These are phyloP conservation scores for Agriopis leucophaearia DNA, from an alignment of 2,888 invertebrate genomes.

Conservation along the genomic window DNA sequence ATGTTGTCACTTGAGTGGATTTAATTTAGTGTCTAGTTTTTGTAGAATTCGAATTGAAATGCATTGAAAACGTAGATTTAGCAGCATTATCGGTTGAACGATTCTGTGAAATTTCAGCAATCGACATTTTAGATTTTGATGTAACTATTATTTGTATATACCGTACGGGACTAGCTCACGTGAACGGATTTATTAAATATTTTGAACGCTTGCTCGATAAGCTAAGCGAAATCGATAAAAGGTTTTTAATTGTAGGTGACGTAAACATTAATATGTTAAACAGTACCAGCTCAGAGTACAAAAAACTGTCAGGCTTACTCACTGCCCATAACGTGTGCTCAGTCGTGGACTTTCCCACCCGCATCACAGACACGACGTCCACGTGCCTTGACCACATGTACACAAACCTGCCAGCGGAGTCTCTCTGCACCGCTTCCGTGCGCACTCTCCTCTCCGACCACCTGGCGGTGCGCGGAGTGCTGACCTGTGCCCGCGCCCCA, in stretches of 20 bases:
- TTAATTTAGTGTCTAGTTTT: background rate
- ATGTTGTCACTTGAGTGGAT: background rate
- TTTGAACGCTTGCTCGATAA: background rate
- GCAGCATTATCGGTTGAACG: background rate
- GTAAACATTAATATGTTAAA: background rate
- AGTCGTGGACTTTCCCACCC: background rate
- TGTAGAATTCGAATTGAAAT: background rate
- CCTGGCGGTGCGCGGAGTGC: background rate
- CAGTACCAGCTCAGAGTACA: background rate
- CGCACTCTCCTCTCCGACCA: background rate
- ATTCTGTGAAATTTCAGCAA: background rate
- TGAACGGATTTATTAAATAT: background rate
- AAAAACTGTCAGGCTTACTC: background rate
- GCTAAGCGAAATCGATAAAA: background rate
- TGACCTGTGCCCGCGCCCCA: background rate
- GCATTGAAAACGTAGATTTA: background rate
- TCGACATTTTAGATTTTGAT: background rate
- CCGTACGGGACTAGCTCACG: background rate
- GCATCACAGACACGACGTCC: background rate
- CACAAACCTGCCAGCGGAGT: background rate
- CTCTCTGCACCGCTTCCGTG: background rate
- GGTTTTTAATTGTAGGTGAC: background rate
- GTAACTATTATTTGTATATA: background rate
- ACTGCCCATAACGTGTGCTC: background rate
- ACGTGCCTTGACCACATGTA: slow-evolving; percentile 1